These are phyloP conservation scores for Tetramorium parvispinum DNA, from an alignment of 1,140 invertebrate genomes.

Conservation along the genomic window DNA sequence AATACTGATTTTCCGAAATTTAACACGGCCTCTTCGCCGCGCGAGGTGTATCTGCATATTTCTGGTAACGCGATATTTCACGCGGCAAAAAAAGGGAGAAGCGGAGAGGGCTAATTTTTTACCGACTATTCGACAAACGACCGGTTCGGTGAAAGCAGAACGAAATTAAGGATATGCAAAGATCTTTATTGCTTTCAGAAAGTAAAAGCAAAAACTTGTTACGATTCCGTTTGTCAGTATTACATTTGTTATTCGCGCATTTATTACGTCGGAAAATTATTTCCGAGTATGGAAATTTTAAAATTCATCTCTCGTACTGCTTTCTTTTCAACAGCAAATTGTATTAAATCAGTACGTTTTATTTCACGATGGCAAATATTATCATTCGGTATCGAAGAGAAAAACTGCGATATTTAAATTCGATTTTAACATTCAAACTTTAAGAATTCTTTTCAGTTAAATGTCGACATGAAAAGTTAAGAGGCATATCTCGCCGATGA, in stretches of 20 bases:
- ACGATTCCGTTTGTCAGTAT: background rate
- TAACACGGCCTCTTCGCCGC: background rate
- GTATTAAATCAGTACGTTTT: background rate
- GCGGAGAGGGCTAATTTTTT: slow-evolving; percentile 48
- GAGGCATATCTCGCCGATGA: background rate
- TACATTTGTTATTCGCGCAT: background rate
- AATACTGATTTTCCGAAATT: slow-evolving; percentile 24
- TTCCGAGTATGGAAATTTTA: background rate
- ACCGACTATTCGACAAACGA: slow-evolving; percentile 52
- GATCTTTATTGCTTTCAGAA: slow-evolving; percentile 59
- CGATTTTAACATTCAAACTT: too few species aligned
- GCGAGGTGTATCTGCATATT: slow-evolving; percentile 50
- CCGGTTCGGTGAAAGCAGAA: slow-evolving; percentile 62
- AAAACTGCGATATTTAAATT: too few species aligned
- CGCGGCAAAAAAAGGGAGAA: background rate
- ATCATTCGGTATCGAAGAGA: background rate
- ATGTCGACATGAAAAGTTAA: background rate
- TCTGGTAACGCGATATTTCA: slow-evolving; percentile 41
- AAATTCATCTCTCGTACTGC: background rate
- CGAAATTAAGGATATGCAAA: slow-evolving; percentile 54
- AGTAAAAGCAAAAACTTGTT: slow-evolving; percentile 47
- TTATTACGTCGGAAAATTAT: background rate
- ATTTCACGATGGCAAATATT: background rate
- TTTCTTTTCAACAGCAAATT: background rate
- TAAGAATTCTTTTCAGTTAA: background rate